A percentile compares a stretch with the other conserved stretches of the same genome.
phyloP scores from a whole-genome alignment of 2,113 vertebrate species.

The Peromyscus californicus region DNA sequence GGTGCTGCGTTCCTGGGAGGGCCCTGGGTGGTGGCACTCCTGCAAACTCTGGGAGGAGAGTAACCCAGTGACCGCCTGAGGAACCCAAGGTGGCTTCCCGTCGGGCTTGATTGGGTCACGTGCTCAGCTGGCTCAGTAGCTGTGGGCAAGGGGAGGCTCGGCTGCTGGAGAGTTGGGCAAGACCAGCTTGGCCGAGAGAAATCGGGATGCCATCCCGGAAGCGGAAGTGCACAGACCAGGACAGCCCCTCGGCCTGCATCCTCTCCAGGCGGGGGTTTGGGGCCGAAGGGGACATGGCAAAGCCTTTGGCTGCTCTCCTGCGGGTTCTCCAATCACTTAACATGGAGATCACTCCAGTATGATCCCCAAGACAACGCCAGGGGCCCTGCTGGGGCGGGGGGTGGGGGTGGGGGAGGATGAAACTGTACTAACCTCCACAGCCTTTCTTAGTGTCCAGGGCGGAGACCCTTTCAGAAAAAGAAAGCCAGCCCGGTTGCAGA shows the following conservation, averaged over 20 bases:
- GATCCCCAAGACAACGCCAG: background rate
- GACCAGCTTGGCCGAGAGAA: background rate
- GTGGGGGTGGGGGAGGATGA: too few species aligned
- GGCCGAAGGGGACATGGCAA: fast-evolving
- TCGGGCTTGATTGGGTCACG: background rate
- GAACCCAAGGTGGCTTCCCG: background rate
- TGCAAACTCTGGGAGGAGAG: background rate
- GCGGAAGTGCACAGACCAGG: background rate
- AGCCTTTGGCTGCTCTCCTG: background rate
- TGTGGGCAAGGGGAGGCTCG: background rate
- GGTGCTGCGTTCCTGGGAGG: fast-evolving
- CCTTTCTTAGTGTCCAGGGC: background rate
- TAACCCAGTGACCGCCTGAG: background rate
- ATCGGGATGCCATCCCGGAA: too few species aligned
- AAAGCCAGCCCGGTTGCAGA: background rate
- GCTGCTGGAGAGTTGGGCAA: background rate
- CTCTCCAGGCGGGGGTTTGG: background rate
- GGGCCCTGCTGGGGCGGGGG: background rate
- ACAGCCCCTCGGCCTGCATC: background rate
- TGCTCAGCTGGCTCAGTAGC: background rate
- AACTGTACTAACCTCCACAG: fast-evolving
- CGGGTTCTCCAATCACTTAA: background rate
- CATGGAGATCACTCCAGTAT: background rate
- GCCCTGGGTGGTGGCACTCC: background rate
- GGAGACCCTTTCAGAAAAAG: background rate